Conservation (phyloP, 2,888 invertebrate genomes). For the Spilarctia lutea region DNA sequence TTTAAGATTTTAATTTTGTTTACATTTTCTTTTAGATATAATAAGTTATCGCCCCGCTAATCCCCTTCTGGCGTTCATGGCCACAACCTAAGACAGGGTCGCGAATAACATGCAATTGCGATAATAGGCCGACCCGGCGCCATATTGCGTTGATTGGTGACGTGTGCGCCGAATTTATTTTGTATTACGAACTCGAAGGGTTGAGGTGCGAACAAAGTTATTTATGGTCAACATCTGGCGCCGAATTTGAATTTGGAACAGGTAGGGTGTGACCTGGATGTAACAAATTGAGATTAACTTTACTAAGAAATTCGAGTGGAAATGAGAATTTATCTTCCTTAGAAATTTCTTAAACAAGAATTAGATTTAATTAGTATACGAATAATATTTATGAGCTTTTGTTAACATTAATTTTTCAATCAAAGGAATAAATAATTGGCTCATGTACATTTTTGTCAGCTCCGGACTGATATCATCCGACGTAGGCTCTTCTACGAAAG, state of each 20-base stretch:
- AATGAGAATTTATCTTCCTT: constrained; percentile 17
- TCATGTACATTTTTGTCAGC: too few species aligned
- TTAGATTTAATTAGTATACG: constrained; percentile 16
- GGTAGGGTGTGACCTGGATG: constrained; percentile 53
- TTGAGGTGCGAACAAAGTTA: constrained; percentile 76
- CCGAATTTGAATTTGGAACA: constrained; percentile 59
- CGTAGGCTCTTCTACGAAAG: too few species aligned
- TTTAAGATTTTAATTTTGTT: neutral
- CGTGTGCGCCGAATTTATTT: constrained; percentile 79
- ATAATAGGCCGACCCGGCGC: constrained; percentile 80
- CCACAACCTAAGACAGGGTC: constrained; percentile 68
- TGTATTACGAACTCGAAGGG: constrained; percentile 79
- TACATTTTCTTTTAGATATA: neutral
- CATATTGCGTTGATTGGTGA: constrained; percentile 83
- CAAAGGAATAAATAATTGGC: neutral
- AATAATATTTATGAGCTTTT: neutral
- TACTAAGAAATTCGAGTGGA: constrained; percentile 29
- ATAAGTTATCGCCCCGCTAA: constrained; percentile 9
- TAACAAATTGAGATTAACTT: constrained; percentile 39
- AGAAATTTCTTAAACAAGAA: constrained; percentile 8
- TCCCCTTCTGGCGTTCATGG: constrained; percentile 43
- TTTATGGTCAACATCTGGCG: constrained; percentile 73
- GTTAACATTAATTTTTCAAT: neutral
- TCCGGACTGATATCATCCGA: too few species aligned
- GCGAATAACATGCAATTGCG: constrained; percentile 72